A percentile compares a stretch with the other conserved stretches of the same genome.
These are phyloP conservation scores for Spodoptera litura DNA, from an alignment of 1,140 invertebrate species.

Conservation along the genomic window DNA sequence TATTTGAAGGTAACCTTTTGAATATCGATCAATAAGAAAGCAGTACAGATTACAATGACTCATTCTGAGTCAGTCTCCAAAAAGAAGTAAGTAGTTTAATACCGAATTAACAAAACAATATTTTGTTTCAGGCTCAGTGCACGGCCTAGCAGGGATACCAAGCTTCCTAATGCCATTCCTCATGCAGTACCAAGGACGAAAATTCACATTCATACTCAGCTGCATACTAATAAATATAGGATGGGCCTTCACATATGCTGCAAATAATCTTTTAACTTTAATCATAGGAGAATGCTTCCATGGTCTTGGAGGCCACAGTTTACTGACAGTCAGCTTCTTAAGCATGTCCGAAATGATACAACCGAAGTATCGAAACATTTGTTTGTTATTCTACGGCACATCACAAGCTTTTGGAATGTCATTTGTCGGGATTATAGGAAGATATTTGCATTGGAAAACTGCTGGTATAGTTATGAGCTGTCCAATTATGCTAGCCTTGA, in stretches of 20 bases:
- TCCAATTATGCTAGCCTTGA: not conserved
- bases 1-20: too few relatives aligned
- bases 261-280: not conserved
- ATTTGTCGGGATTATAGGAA: not conserved
- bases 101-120: not conserved
- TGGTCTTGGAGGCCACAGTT: constrained; percentile 3
- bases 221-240: constrained; percentile 11
- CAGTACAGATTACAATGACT: too few relatives aligned
- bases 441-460: not conserved
- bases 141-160: constrained; percentile 15
- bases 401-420: not conserved
- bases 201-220: constrained; percentile 3
- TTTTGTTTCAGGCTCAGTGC: constrained; percentile 24
- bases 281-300: constrained; percentile 18
- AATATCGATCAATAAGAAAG: too few relatives aligned
- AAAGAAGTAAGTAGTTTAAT: too few relatives aligned
- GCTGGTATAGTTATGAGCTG: not conserved
- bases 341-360: constrained; percentile 10
- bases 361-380: constrained; percentile 12
- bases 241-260: constrained; percentile 5
- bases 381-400: not conserved
- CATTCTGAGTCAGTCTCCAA: too few relatives aligned
- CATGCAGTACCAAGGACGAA: constrained; percentile 23
- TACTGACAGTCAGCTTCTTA: constrained; percentile 6
- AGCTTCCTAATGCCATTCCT: constrained; percentile 8